A percentile compares a stretch with the other conserved stretches of the same genome.
phyloP scores from a whole-genome alignment of 1,140 invertebrate species.

The Marisa cornuarietis region DNA sequence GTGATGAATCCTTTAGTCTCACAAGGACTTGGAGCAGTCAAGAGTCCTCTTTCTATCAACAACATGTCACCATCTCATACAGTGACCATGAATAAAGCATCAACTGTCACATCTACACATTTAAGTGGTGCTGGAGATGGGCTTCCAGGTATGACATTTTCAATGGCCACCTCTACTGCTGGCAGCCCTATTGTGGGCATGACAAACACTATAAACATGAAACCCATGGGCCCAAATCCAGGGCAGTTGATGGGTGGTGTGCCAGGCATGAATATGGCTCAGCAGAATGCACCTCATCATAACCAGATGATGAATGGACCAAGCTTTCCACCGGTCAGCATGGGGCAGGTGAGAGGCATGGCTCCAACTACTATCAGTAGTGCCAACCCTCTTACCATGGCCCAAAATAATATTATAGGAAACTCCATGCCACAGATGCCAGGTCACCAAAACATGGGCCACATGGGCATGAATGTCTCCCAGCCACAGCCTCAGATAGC shows the following conservation, averaged over 20 bases:
- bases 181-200: constrained; percentile 23
- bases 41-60: constrained; percentile 25
- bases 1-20: constrained; percentile 48
- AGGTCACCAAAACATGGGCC: constrained; percentile 47
- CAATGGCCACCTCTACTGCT: constrained; percentile 13
- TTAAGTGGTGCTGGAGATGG: constrained; percentile 20
- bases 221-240: constrained; percentile 26
- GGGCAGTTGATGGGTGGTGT: constrained; percentile 31
- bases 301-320: constrained; percentile 63
- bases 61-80: constrained; percentile 8
- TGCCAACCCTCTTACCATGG: constrained; percentile 40
- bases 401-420: constrained; percentile 47
- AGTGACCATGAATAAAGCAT: constrained; percentile 15
- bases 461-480: constrained; percentile 44
- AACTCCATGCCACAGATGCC: constrained; percentile 39
- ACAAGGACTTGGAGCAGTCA: constrained; percentile 36
- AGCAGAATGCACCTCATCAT: constrained; percentile 42
- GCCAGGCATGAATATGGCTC: constrained; percentile 21
- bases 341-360: constrained; percentile 49
- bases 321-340: constrained; percentile 45
- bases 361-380: constrained; percentile 30
- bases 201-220: constrained; percentile 27
- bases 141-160: constrained; percentile 24
- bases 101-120: constrained; percentile 26
- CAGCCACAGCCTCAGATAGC: constrained; percentile 39